Percentiles rank a stretch among this genome's conserved stretches.
These are phyloP conservation scores for Drosophila mettleri DNA, from an alignment of 2,888 invertebrate genomes.

Conservation along the genomic window DNA sequence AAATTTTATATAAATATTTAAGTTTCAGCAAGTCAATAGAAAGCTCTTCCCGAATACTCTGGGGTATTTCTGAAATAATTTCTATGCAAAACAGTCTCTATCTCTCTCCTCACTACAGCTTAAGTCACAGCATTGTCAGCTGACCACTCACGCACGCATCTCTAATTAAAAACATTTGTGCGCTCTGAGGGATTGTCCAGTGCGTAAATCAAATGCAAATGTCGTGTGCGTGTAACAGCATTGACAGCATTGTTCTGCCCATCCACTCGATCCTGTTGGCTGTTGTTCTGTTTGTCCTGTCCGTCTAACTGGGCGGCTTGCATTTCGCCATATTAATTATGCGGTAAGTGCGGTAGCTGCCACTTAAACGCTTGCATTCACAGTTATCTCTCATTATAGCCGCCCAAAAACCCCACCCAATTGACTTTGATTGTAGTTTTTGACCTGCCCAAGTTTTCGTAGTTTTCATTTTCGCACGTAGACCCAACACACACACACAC, in stretches of 20 bases:
- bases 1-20: no score
- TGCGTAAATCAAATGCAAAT: conserved; percentile 80
- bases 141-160: conserved; percentile 33
- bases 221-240: conserved; percentile 63
- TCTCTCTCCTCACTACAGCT: background rate
- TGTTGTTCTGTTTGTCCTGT: conserved; percentile 44
- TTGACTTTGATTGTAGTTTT: conserved; percentile 71
- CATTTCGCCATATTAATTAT: conserved; percentile 78
- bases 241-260: conserved; percentile 66
- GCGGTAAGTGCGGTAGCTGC: conserved; percentile 59
- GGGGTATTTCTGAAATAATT: no score
- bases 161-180: conserved; percentile 1
- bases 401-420: conserved; percentile 19
- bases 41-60: no score
- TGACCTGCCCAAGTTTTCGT: conserved; percentile 47
- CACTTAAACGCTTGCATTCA: conserved; percentile 58
- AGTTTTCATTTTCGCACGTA: conserved; percentile 77
- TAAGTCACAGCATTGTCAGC: background rate
- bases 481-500: conserved; percentile 9
- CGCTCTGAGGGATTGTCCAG: conserved; percentile 51
- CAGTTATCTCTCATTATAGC: background rate
- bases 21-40: no score
- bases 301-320: conserved; percentile 38
- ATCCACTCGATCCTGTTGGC: conserved; percentile 6
- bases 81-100: no score